These are phyloP conservation scores for Trachurus trachurus DNA, from an alignment of 2,797 vertebrate species.

Conservation along the genomic window DNA sequence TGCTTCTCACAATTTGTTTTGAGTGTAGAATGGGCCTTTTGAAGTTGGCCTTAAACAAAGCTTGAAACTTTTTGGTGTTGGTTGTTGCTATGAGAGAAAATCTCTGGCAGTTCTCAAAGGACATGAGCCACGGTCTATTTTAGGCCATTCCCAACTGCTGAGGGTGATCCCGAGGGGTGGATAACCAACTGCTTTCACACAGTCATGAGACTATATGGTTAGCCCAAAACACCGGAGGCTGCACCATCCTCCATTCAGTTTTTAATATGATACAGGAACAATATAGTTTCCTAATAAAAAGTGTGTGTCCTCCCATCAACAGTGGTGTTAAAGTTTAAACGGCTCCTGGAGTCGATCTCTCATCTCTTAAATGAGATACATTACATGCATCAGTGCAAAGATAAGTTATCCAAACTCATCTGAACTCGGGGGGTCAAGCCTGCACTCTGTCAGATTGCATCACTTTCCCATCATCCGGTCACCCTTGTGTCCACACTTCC, in stretches of 20 bases:
- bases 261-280: constrained; percentile 45
- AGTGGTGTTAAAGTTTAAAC: constrained; percentile 24
- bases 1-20: constrained; percentile 38
- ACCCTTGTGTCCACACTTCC: constrained; percentile 80
- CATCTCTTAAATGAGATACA: constrained; percentile 42
- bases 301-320: background rate
- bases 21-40: constrained; percentile 36
- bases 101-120: constrained; percentile 74
- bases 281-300: constrained; percentile 24
- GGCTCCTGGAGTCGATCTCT: background rate
- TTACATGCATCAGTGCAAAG: constrained; percentile 56
- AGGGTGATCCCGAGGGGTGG: constrained; percentile 69
- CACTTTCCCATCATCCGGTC: constrained; percentile 82
- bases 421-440: constrained; percentile 61
- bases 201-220: constrained; percentile 57
- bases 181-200: constrained; percentile 80
- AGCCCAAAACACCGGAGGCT: constrained; percentile 47
- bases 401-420: constrained; percentile 62
- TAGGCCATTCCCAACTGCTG: constrained; percentile 69
- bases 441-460: constrained; percentile 76
- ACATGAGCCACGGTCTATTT: constrained; percentile 75
- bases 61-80: constrained; percentile 53
- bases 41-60: constrained; percentile 44
- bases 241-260: constrained; percentile 43
- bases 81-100: constrained; percentile 65